phyloP scores from a whole-genome alignment of 2,888 invertebrate genomes.

The Tiphia femorata region DNA sequence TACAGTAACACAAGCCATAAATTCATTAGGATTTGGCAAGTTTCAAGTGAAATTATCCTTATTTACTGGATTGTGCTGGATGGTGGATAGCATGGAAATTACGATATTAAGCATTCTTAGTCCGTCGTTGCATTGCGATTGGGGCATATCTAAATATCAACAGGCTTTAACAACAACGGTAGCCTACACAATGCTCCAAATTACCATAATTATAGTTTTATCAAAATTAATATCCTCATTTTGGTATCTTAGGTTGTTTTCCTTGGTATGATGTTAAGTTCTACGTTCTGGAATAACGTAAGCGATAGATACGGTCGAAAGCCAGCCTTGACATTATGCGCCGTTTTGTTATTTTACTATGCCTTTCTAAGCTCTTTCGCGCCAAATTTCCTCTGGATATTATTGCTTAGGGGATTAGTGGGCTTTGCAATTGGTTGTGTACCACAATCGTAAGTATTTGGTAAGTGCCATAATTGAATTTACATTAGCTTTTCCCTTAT shows the following conservation, averaged over 20 bases:
- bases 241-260: conserved; percentile 80
- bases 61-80: conserved; percentile 91
- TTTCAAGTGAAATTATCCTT: conserved; percentile 90
- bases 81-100: conserved; percentile 99
- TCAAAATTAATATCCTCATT: too few species aligned
- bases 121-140: conserved; percentile 94
- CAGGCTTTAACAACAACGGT: conserved; percentile 94
- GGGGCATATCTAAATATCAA: conserved; percentile 91
- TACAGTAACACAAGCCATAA: conserved; percentile 88
- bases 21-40: conserved; percentile 89
- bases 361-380: conserved; percentile 91
- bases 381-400: conserved; percentile 91
- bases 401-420: conserved; percentile 90
- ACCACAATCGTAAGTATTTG: conserved; percentile 90
- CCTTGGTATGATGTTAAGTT: conserved; percentile 96
- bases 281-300: conserved; percentile 95
- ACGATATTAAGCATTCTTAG: conserved; percentile 94
- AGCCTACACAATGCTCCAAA: too few species aligned
- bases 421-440: conserved; percentile 98
- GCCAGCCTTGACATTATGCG: conserved; percentile 92
- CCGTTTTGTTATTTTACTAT: conserved; percentile 91
- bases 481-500: not conserved
- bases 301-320: conserved; percentile 94
- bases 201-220: not conserved
- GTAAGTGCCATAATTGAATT: conserved; percentile 16